These are phyloP conservation scores for Stegostoma tigrinum DNA, from an alignment of 2,113 vertebrate species.

Conservation along the genomic window DNA sequence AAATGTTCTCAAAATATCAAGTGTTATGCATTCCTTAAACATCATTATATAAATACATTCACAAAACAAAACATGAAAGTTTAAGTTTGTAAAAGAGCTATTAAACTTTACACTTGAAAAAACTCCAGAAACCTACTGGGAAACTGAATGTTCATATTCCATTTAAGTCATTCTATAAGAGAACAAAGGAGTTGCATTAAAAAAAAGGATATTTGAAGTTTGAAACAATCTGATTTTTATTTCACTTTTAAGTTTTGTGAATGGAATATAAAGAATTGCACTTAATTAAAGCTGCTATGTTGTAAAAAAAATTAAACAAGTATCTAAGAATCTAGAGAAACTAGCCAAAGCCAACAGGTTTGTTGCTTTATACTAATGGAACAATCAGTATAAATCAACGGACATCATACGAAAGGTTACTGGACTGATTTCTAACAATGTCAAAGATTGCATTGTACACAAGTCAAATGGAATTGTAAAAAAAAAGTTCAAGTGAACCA, in stretches of 20 bases:
- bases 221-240: background rate
- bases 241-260: background rate
- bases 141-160: background rate
- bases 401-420: background rate
- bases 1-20: conserved; percentile 8
- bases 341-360: background rate
- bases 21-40: background rate
- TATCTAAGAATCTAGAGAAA: background rate
- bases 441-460: background rate
- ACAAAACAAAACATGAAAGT: background rate
- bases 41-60: background rate
- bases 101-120: background rate
- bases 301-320: background rate
- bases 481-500: background rate
- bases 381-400: background rate
- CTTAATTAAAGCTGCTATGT: background rate
- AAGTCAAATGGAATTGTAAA: background rate
- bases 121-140: background rate
- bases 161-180: background rate
- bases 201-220: background rate
- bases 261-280: background rate
- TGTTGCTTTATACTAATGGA: background rate
- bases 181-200: background rate
- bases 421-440: background rate
- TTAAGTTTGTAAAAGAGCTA: background rate